A percentile compares a stretch with the other conserved stretches of the same genome.
These are phyloP conservation scores for Ophiothrix spiculata DNA, from an alignment of 35 echinoderm and acorn worm species.

Conservation along the genomic window DNA sequence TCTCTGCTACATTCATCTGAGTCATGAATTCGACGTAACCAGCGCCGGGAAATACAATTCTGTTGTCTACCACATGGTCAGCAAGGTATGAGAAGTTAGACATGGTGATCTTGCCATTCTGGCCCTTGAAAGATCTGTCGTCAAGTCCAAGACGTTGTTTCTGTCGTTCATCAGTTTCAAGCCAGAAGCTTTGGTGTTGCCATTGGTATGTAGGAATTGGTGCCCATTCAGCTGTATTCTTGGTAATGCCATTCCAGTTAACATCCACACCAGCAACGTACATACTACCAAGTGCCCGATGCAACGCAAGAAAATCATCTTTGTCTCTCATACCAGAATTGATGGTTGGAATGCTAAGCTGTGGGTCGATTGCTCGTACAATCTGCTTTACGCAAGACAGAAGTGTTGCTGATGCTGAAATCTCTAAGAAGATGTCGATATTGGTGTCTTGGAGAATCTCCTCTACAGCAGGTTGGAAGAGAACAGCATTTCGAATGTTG, in stretches of 20 bases:
- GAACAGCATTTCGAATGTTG: constrained; percentile 86
- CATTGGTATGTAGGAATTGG: constrained; percentile 78
- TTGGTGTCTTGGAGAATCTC: constrained; percentile 60
- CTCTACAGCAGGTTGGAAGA: constrained; percentile 77
- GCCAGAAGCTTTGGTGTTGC: constrained; percentile 68
- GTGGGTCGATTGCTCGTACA: constrained; percentile 49
- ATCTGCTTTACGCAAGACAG: constrained; percentile 81
- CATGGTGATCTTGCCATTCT: constrained; percentile 69
- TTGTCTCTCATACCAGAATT: constrained; percentile 62
- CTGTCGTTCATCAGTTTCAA: constrained; percentile 71
- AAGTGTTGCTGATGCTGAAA: constrained; percentile 75
- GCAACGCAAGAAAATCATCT: constrained; percentile 60
- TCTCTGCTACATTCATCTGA: constrained; percentile 40
- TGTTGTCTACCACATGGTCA: constrained; percentile 55
- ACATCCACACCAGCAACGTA: constrained; percentile 50
- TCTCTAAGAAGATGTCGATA: constrained; percentile 77
- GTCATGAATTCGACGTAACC: constrained; percentile 67
- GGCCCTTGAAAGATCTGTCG: constrained; percentile 80
- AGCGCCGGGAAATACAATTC: constrained; percentile 61
- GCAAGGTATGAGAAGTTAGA: constrained; percentile 73
- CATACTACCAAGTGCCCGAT: constrained; percentile 51
- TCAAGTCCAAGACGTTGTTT: constrained; percentile 85
- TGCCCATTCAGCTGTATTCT: constrained; percentile 51
- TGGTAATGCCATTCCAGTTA: constrained; percentile 73
- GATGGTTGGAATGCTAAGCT: constrained; percentile 55